phyloP scores from a whole-genome alignment of 2,888 invertebrate species.

The Drosophila ustulata region DNA sequence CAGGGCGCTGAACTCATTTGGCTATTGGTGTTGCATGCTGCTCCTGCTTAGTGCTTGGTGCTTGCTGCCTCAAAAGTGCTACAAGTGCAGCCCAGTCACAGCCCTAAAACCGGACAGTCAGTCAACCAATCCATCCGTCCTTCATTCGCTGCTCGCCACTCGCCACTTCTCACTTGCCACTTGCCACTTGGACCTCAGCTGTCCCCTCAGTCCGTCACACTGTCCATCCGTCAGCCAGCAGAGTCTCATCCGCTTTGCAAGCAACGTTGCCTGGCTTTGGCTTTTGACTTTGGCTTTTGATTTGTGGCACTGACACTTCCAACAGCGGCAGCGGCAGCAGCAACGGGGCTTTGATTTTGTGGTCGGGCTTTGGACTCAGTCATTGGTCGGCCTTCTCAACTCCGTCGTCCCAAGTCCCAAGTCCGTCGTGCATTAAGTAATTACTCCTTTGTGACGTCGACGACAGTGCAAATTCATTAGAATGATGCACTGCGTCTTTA shows the following conservation, averaged over 20 bases:
- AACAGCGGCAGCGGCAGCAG: conserved; percentile 9
- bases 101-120: conserved; percentile 25
- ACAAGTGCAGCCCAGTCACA: conserved; percentile 42
- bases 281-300: conserved; percentile 60
- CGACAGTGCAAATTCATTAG: conserved; percentile 76
- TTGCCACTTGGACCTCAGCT: conserved; percentile 12
- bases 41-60: conserved; percentile 34
- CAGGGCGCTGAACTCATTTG: conserved; percentile 74
- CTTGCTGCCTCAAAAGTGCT: conserved; percentile 57
- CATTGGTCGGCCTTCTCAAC: conserved; percentile 3
- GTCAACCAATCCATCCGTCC: conserved; percentile 31
- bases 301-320: conserved; percentile 62
- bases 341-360: conserved; percentile 71
- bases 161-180: not conserved
- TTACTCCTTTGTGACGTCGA: conserved; percentile 72
- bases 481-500: conserved; percentile 57
- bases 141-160: not conserved
- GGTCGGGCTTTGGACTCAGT: conserved; percentile 30
- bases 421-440: conserved; percentile 70
- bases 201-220: conserved; percentile 29
- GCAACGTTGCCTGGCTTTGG: conserved; percentile 16
- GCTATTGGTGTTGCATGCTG: conserved; percentile 59
- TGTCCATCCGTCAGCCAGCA: conserved; percentile 32
- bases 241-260: conserved; percentile 47
- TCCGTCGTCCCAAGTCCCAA: not conserved